phyloP scores from a whole-genome alignment of 2,113 vertebrate genomes.

The Polypterus bichir region DNA sequence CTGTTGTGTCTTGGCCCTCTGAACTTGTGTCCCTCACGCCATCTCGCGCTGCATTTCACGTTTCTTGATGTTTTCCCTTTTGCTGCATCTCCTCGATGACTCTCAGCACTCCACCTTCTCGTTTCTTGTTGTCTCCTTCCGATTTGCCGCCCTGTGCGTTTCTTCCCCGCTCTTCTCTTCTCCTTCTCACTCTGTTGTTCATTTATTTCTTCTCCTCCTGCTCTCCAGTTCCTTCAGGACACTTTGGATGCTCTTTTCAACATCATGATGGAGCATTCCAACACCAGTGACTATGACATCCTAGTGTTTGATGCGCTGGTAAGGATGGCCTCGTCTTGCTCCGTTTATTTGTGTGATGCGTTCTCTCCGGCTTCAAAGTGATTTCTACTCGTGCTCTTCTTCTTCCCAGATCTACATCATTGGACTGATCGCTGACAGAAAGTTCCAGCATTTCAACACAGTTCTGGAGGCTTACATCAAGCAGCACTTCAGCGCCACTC shows the following conservation, averaged over 20 bases:
- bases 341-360: not conserved
- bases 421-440: constrained; percentile 82
- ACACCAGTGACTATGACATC: constrained; percentile 84
- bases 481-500: constrained; percentile 89
- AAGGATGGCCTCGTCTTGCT: constrained; percentile 29
- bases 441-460: constrained; percentile 94
- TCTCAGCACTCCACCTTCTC: too few species aligned
- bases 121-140: too few species aligned
- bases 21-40: too few species aligned
- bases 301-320: constrained; percentile 97
- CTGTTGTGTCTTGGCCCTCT: too few species aligned
- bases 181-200: not conserved
- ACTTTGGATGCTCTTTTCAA: constrained; percentile 91
- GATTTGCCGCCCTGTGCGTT: too few species aligned
- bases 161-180: not conserved
- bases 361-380: not conserved
- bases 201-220: not conserved
- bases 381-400: constrained; percentile 9
- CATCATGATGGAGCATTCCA: constrained; percentile 97
- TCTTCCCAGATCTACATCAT: constrained; percentile 63
- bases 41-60: too few species aligned
- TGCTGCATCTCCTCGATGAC: too few species aligned
- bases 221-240: constrained; percentile 79
- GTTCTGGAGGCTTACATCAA: constrained; percentile 95
- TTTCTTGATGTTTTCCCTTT: too few species aligned